Evolutionary conservation across 2,113 vertebrate genomes (phyloP).

Genomic region (Platysteira castanea): DNA sequence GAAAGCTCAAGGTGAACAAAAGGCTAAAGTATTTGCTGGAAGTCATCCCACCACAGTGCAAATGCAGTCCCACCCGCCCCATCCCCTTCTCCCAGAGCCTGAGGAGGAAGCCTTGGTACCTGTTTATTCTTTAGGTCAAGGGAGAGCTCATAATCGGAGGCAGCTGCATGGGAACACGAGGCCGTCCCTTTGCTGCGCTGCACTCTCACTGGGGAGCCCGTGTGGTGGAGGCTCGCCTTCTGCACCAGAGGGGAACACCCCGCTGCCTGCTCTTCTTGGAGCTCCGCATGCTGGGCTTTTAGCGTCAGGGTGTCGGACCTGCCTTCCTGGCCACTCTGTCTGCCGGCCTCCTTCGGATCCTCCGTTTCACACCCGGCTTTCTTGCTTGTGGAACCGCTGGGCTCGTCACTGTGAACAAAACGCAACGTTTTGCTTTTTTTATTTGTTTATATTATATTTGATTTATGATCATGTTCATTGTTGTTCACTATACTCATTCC

Average conservation of each 20-base stretch:
- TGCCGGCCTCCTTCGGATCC: slow-evolving; percentile 77
- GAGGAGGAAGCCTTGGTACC: slow-evolving; percentile 80
- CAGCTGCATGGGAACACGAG: slow-evolving; percentile 86
- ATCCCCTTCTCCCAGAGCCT: slow-evolving; percentile 54
- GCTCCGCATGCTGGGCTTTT: slow-evolving; percentile 70
- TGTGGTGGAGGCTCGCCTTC: slow-evolving; percentile 88
- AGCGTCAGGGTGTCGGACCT: slow-evolving; percentile 74
- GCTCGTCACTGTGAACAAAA: slow-evolving; percentile 81
- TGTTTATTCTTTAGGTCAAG: slow-evolving; percentile 99
- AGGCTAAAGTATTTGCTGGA: background rate
- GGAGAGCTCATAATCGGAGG: slow-evolving; percentile 96
- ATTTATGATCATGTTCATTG: background rate
- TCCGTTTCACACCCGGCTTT: slow-evolving; percentile 74
- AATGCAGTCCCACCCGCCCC: slow-evolving; percentile 8
- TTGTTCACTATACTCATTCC: background rate
- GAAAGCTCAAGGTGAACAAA: background rate
- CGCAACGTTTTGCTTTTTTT: slow-evolving; percentile 74
- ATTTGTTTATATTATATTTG: slow-evolving; percentile 45
- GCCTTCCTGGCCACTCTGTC: slow-evolving; percentile 75
- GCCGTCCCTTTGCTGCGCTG: slow-evolving; percentile 84
- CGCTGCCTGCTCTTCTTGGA: slow-evolving; percentile 78
- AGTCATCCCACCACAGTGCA: background rate
- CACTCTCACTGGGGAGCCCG: slow-evolving; percentile 87
- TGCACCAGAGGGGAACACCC: slow-evolving; percentile 77
- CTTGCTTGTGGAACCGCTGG: slow-evolving; percentile 72